Percentiles rank a stretch among this genome's conserved stretches.
These are phyloP conservation scores for Sialia sialis DNA, from an alignment of 2,113 vertebrate species.

Conservation along the genomic window DNA sequence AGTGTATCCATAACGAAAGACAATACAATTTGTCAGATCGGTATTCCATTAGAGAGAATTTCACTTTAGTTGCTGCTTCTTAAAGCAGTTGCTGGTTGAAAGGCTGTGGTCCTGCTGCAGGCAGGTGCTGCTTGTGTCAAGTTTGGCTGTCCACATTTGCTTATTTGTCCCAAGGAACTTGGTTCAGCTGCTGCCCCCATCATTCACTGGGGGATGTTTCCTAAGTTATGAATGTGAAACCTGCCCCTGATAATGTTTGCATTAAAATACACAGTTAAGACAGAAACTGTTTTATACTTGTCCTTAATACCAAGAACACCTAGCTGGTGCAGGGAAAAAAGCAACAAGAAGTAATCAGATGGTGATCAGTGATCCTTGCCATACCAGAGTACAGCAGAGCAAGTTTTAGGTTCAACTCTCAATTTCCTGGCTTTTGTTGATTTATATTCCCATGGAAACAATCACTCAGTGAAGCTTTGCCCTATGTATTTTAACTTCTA, in stretches of 20 bases:
- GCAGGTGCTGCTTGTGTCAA: accelerated
- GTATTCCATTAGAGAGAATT: neutral
- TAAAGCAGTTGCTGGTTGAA: neutral
- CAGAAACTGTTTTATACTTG: neutral
- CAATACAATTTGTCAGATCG: neutral
- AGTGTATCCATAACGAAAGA: neutral
- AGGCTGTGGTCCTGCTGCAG: neutral
- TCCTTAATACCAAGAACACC: neutral
- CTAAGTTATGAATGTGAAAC: neutral
- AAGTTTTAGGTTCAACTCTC: neutral
- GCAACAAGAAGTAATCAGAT: neutral
- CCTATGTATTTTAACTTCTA: neutral
- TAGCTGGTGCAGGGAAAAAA: neutral
- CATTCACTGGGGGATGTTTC: neutral
- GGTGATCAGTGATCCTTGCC: neutral
- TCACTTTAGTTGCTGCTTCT: neutral
- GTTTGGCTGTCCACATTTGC: neutral
- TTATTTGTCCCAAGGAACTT: neutral
- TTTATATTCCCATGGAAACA: neutral
- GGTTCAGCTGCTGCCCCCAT: neutral
- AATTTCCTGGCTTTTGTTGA: neutral
- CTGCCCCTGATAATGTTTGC: neutral
- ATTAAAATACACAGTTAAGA: neutral
- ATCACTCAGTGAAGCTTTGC: neutral
- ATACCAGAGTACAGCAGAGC: neutral